Percentiles rank a stretch among this genome's conserved stretches.
Evolutionary conservation across 2,797 vertebrate genomes (phyloP).

Genomic region (Melanotaenia nigrans): DNA sequence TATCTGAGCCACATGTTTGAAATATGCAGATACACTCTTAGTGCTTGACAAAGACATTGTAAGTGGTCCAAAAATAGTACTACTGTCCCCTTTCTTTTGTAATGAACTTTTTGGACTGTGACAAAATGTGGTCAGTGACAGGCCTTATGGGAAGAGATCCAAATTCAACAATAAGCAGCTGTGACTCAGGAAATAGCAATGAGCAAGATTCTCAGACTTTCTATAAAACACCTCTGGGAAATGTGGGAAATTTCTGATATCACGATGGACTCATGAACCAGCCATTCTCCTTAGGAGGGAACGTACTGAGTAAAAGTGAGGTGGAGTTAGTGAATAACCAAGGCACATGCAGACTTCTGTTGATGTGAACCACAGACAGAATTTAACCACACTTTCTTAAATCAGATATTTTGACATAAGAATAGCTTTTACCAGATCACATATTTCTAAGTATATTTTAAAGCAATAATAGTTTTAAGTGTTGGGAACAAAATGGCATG

Average conservation of each 20-base stretch:
- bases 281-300: constrained; percentile 22
- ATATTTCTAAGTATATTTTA: not conserved
- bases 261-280: constrained; percentile 38
- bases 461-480: not conserved
- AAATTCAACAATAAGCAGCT: constrained; percentile 12
- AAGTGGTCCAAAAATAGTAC: not conserved
- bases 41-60: not conserved
- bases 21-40: not conserved
- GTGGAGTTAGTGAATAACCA: constrained; percentile 33
- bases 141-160: constrained; percentile 15
- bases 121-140: constrained; percentile 8
- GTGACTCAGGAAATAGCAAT: constrained; percentile 38
- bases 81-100: not conserved
- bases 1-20: not conserved
- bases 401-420: not conserved
- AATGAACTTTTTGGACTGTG: not conserved
- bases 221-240: constrained; percentile 52
- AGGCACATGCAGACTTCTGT: constrained; percentile 5
- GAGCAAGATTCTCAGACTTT: constrained; percentile 45
- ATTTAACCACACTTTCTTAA: constrained; percentile 4
- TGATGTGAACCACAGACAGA: constrained; percentile 6
- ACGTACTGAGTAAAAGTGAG: constrained; percentile 17
- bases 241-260: constrained; percentile 59
- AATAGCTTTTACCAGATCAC: not conserved
- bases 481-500: constrained; percentile 9